Conservation (phyloP, 2,888 invertebrate species). For the Bhutanitis thaidina region DNA sequence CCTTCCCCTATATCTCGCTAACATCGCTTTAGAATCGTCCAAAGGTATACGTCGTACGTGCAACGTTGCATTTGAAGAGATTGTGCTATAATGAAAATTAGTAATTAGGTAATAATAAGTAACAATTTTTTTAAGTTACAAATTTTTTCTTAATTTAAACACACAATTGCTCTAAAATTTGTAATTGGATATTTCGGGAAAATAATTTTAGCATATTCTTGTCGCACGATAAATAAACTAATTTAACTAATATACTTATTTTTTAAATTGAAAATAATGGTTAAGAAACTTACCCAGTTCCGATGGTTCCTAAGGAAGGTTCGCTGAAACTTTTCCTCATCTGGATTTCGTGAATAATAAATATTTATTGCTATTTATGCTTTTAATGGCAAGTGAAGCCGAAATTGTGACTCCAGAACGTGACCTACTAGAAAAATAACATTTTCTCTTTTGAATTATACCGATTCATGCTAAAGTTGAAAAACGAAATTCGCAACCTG, state of each 20-base stretch:
- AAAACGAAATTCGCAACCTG: too few species aligned
- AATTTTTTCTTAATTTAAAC: too few species aligned
- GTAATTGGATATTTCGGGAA: too few species aligned
- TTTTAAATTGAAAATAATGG: too few species aligned
- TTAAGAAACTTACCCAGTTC: constrained; percentile 44
- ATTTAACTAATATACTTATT: too few species aligned
- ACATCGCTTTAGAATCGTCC: background rate
- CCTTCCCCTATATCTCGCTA: background rate
- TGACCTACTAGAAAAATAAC: background rate
- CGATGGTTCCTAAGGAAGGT: constrained; percentile 51
- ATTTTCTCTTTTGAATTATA: background rate
- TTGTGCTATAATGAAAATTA: constrained; percentile 24
- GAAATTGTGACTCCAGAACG: background rate
- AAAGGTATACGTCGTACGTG: background rate
- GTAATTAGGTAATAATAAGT: too few species aligned
- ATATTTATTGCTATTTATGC: background rate
- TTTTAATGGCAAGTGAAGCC: background rate
- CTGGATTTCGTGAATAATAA: background rate
- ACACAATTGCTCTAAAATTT: too few species aligned
- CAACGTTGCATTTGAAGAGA: constrained; percentile 7
- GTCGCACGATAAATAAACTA: too few species aligned
- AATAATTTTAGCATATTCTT: too few species aligned
- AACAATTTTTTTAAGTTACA: too few species aligned
- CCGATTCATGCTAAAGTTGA: too few species aligned
- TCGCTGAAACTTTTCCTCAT: constrained; percentile 55